Percentiles rank a stretch among this genome's conserved stretches.
phyloP scores from a whole-genome alignment of 92 coral and sea anemone species.

The Pocillopora meandrina region DNA sequence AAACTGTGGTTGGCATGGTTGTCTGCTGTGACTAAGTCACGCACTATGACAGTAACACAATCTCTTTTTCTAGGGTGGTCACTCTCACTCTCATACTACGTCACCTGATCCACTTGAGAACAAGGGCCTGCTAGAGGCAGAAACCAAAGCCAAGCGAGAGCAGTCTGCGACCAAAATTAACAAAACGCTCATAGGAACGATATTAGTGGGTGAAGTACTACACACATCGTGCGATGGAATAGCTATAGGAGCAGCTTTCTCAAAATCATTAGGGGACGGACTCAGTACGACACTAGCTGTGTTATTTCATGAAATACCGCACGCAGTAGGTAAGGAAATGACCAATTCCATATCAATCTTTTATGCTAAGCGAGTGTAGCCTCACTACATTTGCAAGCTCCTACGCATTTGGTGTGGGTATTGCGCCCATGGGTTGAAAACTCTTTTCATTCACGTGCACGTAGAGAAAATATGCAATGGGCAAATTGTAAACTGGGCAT shows the following conservation, averaged over 20 bases:
- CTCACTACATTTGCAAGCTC: not conserved
- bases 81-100: conserved; percentile 60
- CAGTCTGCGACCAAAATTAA: not conserved
- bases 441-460: too few species aligned
- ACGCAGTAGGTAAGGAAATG: conserved; percentile 62
- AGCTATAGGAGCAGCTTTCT: conserved; percentile 84
- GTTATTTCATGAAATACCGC: conserved; percentile 79
- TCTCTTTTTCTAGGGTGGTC: conserved; percentile 54
- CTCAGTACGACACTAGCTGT: conserved; percentile 86
- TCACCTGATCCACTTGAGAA: not conserved
- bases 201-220: conserved; percentile 61
- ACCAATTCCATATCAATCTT: not conserved
- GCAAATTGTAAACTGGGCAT: too few species aligned
- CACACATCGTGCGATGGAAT: conserved; percentile 75
- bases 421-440: too few species aligned
- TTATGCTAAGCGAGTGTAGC: not conserved
- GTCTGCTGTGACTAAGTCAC: not conserved
- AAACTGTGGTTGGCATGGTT: not conserved
- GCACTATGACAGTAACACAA: not conserved
- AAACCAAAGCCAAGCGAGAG: not conserved
- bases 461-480: too few species aligned
- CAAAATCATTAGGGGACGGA: conserved; percentile 72
- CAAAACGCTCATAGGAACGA: conserved; percentile 62
- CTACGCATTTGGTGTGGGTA: too few species aligned
- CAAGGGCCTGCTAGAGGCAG: not conserved